Percentiles rank a stretch among this genome's conserved stretches.
Evolutionary conservation across 2,113 vertebrate species (phyloP).

Genomic region (Oncorhynchus masou): DNA sequence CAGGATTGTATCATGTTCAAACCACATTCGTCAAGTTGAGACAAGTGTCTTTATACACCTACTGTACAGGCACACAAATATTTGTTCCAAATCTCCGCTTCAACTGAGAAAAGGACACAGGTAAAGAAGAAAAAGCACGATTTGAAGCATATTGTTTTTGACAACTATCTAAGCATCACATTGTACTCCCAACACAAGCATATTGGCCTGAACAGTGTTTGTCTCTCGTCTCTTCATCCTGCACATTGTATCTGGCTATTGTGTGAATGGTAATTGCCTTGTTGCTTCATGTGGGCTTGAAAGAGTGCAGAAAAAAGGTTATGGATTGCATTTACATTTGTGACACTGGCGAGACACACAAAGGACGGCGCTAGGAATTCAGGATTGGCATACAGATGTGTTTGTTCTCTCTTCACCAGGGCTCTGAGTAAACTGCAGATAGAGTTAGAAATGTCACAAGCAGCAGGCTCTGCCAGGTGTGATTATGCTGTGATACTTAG

Average conservation of each 20-base stretch:
- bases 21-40: too few species aligned
- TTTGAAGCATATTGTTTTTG: background rate
- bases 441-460: slow-evolving; percentile 18
- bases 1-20: too few species aligned
- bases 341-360: slow-evolving; percentile 10
- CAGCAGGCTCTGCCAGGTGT: background rate
- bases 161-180: background rate
- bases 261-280: slow-evolving; percentile 42
- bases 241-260: slow-evolving; percentile 13
- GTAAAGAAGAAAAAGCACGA: too few species aligned
- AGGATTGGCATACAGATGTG: background rate
- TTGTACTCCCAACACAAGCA: slow-evolving; percentile 16
- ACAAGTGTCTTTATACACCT: too few species aligned
- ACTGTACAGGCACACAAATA: too few species aligned
- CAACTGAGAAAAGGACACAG: too few species aligned
- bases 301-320: slow-evolving; percentile 19
- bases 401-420: too few species aligned
- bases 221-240: slow-evolving; percentile 23
- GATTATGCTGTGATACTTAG: too few species aligned
- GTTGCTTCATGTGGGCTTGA: slow-evolving; percentile 11
- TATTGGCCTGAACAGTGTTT: slow-evolving; percentile 14
- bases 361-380: slow-evolving; percentile 8
- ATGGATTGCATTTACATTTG: slow-evolving; percentile 32
- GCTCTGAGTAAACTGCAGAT: slow-evolving; percentile 30
- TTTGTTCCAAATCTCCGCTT: too few species aligned